phyloP scores from a whole-genome alignment of 2,113 vertebrate genomes.

The Oceanodroma tethys region DNA sequence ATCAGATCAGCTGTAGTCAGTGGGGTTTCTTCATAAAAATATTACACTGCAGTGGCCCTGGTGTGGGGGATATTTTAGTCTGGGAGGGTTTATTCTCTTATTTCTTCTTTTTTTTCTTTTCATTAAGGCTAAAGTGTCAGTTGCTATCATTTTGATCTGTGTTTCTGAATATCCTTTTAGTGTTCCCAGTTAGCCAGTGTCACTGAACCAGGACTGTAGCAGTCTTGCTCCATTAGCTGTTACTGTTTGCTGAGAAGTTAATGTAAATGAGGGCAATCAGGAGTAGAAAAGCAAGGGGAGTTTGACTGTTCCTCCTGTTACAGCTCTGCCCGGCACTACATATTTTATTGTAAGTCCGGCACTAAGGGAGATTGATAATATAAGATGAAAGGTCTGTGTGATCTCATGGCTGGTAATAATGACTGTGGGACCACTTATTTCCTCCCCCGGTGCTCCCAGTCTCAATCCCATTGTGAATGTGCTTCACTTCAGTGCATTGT shows the following conservation, averaged over 20 bases:
- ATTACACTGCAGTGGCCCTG: not conserved
- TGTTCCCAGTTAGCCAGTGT: not conserved
- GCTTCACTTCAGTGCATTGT: slow-evolving; percentile 42
- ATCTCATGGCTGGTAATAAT: slow-evolving; percentile 42
- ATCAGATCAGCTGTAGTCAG: not conserved
- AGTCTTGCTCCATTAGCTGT: slow-evolving; percentile 31
- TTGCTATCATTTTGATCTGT: not conserved
- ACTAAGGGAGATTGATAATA: slow-evolving; percentile 33
- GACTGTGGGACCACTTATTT: slow-evolving; percentile 6
- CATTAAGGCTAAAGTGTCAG: not conserved
- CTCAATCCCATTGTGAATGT: not conserved
- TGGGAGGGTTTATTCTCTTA: not conserved
- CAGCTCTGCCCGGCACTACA: not conserved
- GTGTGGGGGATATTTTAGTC: not conserved
- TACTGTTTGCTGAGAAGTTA: slow-evolving; percentile 23
- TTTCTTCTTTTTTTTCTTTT: not conserved
- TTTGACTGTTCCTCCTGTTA: slow-evolving; percentile 14
- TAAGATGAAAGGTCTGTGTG: slow-evolving; percentile 46
- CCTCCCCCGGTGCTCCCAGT: not conserved
- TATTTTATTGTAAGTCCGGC: slow-evolving; percentile 4
- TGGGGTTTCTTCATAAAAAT: not conserved
- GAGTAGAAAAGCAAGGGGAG: slow-evolving; percentile 21
- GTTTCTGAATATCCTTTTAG: slow-evolving; percentile 15
- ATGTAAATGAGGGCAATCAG: slow-evolving; percentile 8
- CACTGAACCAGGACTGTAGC: slow-evolving; percentile 5